Percentiles rank a stretch among this genome's conserved stretches.
These are phyloP conservation scores for Oostethus manadensis DNA, from an alignment of 2,113 vertebrate genomes.

Conservation along the genomic window DNA sequence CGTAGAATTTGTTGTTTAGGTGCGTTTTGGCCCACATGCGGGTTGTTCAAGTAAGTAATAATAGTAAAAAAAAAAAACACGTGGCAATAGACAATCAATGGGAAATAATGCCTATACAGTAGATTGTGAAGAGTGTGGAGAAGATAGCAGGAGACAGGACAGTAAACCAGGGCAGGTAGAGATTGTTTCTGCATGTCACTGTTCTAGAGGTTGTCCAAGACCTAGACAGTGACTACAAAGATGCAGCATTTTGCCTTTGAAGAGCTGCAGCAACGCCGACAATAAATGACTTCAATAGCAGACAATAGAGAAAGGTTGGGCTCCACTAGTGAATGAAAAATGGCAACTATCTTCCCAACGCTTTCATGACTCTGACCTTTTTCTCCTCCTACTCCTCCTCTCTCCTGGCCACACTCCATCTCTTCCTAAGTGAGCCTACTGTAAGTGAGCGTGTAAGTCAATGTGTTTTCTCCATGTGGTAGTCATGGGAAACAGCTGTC, in stretches of 20 bases:
- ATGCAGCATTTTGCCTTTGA: not conserved
- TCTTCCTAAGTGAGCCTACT: slow-evolving; percentile 58
- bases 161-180: no score
- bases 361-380: slow-evolving; percentile 46
- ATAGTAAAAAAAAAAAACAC: no score
- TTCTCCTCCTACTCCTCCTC: slow-evolving; percentile 26
- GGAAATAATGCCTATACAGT: no score
- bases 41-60: no score
- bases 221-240: not conserved
- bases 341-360: slow-evolving; percentile 30
- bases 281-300: not conserved
- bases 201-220: not conserved
- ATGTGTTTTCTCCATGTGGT: slow-evolving; percentile 41
- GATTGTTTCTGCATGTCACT: not conserved
- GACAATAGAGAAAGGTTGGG: slow-evolving; percentile 37
- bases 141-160: no score
- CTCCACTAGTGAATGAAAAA: slow-evolving; percentile 44
- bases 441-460: slow-evolving; percentile 48
- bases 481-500: slow-evolving; percentile 63
- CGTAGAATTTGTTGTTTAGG: no score
- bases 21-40: no score
- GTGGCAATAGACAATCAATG: no score
- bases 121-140: no score
- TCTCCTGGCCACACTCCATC: slow-evolving; percentile 59
- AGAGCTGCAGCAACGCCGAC: not conserved